Conservation (phyloP, 1,140 invertebrate genomes). For the Akabosia matsudoensis region DNA sequence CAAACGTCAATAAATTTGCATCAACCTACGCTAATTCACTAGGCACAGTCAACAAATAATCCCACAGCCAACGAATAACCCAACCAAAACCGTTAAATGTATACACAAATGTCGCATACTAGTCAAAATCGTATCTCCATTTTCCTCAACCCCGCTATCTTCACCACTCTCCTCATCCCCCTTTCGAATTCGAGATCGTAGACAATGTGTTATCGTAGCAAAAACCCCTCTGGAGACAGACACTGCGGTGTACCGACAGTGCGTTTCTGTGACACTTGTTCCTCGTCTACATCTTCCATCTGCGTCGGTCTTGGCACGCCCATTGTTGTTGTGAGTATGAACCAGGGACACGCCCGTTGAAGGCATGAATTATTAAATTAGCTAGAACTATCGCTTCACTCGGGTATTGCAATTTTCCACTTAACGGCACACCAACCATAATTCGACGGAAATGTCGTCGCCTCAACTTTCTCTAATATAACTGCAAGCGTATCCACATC, state of each 20-base stretch:
- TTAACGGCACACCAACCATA: neutral
- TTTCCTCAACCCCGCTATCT: neutral
- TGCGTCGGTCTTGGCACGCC: neutral
- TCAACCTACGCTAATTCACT: too few species aligned
- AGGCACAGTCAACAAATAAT: too few species aligned
- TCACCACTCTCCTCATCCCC: neutral
- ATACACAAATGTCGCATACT: too few species aligned
- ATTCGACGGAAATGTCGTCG: neutral
- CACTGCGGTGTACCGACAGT: neutral
- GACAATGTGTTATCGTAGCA: constrained; percentile 1
- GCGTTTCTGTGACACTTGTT: neutral
- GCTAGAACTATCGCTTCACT: neutral
- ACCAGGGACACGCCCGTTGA: constrained; percentile 1
- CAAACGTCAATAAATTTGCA: too few species aligned
- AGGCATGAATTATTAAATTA: constrained; percentile 8
- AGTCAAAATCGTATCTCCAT: neutral
- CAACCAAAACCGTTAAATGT: neutral
- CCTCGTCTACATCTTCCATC: neutral
- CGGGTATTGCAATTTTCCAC: neutral
- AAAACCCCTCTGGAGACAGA: neutral
- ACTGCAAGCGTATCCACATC: too few species aligned
- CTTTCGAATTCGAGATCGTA: neutral
- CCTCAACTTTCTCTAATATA: too few species aligned
- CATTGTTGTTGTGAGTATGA: constrained; percentile 17
- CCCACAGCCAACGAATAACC: too few species aligned